These are phyloP conservation scores for Paracentrotus lividus DNA, from an alignment of 53 echinoderm and acorn worm genomes.

Conservation along the genomic window DNA sequence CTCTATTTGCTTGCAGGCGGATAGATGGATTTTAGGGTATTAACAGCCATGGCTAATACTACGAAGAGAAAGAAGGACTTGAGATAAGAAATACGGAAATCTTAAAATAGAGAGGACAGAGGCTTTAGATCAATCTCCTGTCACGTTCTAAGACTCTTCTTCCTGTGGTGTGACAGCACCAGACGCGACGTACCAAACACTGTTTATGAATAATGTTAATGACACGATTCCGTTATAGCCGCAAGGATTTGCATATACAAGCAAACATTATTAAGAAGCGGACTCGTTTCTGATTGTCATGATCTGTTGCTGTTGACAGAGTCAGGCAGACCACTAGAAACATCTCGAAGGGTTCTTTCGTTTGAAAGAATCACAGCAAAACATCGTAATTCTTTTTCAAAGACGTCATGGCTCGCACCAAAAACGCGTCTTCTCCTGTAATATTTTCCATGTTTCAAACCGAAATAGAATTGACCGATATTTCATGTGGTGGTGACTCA, in stretches of 20 bases:
- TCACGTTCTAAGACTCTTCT: slow-evolving; percentile 21
- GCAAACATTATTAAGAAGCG: background rate
- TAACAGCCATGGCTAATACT: background rate
- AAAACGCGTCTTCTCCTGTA: background rate
- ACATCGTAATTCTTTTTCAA: background rate
- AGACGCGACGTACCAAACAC: background rate
- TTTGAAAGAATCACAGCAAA: background rate
- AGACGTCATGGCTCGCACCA: background rate
- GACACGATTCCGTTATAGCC: slow-evolving; percentile 27
- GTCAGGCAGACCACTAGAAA: background rate
- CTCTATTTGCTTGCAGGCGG: background rate
- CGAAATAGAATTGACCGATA: background rate
- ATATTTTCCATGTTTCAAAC: background rate
- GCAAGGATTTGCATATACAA: background rate
- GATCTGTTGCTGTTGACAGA: slow-evolving; percentile 6
- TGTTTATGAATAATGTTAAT: slow-evolving; percentile 48
- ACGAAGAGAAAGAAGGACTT: slow-evolving; percentile 7
- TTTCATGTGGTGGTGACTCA: background rate
- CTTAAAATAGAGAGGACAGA: slow-evolving; percentile 45
- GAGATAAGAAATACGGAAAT: slow-evolving; percentile 22
- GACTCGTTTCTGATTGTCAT: background rate
- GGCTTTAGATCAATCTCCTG: slow-evolving; percentile 30
- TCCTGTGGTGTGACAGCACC: slow-evolving; percentile 29
- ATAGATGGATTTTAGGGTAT: background rate
- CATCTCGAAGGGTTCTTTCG: background rate